phyloP scores from a whole-genome alignment of 2,113 vertebrate genomes.

The Bufo gargarizans region DNA sequence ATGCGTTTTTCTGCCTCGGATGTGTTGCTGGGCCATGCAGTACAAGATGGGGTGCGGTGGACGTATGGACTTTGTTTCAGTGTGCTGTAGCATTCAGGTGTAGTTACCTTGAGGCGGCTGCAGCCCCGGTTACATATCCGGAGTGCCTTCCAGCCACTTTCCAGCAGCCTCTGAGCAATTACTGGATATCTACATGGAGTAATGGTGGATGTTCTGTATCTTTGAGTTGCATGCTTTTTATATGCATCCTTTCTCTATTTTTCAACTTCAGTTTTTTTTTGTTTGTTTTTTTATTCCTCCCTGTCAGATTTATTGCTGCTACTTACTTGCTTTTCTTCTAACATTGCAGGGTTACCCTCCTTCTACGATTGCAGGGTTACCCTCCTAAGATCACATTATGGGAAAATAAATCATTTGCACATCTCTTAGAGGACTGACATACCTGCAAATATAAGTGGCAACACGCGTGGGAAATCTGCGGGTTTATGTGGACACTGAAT shows the following conservation, averaged over 20 bases:
- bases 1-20: neutral
- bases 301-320: constrained; percentile 3
- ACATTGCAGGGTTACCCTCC: neutral
- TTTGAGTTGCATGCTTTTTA: constrained; percentile 58
- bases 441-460: neutral
- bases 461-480: neutral
- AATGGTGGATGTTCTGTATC: constrained; percentile 52
- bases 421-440: neutral
- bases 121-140: neutral
- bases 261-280: neutral
- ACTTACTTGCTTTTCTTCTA: constrained; percentile 8
- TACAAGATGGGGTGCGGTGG: constrained; percentile 18
- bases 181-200: constrained; percentile 32
- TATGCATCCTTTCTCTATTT: constrained; percentile 41
- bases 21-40: constrained; percentile 10
- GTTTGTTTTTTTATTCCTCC: constrained; percentile 10
- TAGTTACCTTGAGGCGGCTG: neutral
- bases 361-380: neutral
- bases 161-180: constrained; percentile 24
- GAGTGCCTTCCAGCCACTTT: constrained; percentile 33
- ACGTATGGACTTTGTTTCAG: neutral
- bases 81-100: constrained; percentile 22
- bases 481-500: neutral
- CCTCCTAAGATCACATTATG: neutral
- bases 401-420: neutral